Conservation (phyloP, 2,888 invertebrate genomes). For the Hyalella azteca region DNA sequence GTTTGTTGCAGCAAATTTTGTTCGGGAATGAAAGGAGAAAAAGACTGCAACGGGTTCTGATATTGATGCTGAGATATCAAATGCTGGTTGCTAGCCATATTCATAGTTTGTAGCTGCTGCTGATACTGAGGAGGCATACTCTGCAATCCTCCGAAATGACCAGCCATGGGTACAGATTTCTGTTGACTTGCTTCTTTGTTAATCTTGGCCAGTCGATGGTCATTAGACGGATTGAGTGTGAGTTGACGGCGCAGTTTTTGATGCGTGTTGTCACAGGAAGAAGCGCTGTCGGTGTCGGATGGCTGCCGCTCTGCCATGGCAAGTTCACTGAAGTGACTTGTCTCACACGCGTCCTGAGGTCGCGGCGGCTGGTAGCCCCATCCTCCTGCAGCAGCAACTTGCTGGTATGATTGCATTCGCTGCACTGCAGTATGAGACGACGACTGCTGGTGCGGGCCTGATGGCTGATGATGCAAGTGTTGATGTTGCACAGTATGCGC, state of each 20-base stretch:
- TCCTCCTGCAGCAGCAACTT: not conserved
- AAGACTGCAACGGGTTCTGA: slow-evolving; percentile 36
- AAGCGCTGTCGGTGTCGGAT: slow-evolving; percentile 34
- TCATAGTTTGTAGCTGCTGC: slow-evolving; percentile 26
- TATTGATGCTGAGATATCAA: slow-evolving; percentile 32
- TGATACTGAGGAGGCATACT: not conserved
- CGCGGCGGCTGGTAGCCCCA: not conserved
- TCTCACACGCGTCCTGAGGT: not conserved
- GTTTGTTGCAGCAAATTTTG: slow-evolving; percentile 9
- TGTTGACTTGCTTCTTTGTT: slow-evolving; percentile 42
- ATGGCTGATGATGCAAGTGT: not conserved
- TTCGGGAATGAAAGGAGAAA: not conserved
- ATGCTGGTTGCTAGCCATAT: slow-evolving; percentile 17
- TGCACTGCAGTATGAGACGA: not conserved
- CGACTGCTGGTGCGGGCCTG: not conserved
- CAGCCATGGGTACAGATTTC: slow-evolving; percentile 42
- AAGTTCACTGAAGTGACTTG: slow-evolving; percentile 18
- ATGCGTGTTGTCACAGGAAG: slow-evolving; percentile 70
- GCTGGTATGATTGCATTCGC: not conserved
- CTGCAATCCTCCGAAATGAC: slow-evolving; percentile 3
- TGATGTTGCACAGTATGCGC: not conserved
- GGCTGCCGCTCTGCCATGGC: slow-evolving; percentile 35
- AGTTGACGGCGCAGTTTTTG: slow-evolving; percentile 79
- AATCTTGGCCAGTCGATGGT: slow-evolving; percentile 71
- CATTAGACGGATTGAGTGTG: slow-evolving; percentile 80